Evolutionary conservation across 2,797 vertebrate genomes (phyloP).

Genomic region (Okamejei kenojei): DNA sequence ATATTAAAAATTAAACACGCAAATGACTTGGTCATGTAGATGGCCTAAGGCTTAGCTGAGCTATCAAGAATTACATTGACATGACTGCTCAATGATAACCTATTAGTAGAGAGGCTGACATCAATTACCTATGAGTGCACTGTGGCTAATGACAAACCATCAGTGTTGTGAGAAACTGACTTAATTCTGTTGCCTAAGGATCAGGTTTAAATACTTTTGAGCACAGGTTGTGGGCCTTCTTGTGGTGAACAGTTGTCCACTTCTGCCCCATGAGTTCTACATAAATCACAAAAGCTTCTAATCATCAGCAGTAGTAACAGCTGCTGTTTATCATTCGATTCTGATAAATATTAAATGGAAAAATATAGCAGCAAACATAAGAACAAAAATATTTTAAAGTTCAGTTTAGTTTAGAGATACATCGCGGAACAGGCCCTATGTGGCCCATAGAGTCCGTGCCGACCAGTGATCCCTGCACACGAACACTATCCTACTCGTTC

Average conservation of each 20-base stretch:
- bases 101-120: conserved; percentile 31
- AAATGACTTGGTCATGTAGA: neutral
- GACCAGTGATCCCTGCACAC: no score
- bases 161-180: neutral
- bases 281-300: conserved; percentile 20
- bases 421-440: no score
- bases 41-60: neutral
- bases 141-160: conserved; percentile 9
- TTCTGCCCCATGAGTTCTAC: neutral
- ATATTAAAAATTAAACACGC: neutral
- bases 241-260: conserved; percentile 11
- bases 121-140: conserved; percentile 30
- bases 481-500: no score
- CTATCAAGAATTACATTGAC: conserved; percentile 31
- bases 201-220: conserved; percentile 24
- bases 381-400: neutral
- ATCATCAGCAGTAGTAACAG: neutral
- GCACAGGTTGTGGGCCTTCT: conserved; percentile 1
- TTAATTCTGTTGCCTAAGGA: conserved; percentile 30
- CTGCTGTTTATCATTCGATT: neutral
- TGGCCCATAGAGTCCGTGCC: no score
- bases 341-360: neutral
- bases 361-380: neutral
- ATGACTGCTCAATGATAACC: conserved; percentile 35
- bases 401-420: no score